phyloP scores from a whole-genome alignment of 1,140 invertebrate species.

The Idris sp. region DNA sequence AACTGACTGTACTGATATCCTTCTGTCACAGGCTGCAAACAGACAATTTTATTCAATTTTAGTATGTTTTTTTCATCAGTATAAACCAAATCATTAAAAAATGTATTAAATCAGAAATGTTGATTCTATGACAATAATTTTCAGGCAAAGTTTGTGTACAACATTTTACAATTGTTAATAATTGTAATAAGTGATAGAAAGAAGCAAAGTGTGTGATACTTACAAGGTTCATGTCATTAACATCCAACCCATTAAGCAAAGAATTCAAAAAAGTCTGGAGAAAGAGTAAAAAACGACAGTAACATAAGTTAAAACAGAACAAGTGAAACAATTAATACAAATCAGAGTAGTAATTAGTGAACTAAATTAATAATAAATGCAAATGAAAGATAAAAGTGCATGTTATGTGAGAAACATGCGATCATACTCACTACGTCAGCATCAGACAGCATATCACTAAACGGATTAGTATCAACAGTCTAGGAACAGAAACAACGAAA shows the following conservation, averaged over 20 bases:
- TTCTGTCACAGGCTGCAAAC: slow-evolving; percentile 78
- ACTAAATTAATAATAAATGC: not conserved
- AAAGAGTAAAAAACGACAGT: slow-evolving; percentile 32
- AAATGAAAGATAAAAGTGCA: slow-evolving; percentile 1
- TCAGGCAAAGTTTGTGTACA: too few species aligned
- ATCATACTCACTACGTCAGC: slow-evolving; percentile 48
- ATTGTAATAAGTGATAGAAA: too few species aligned
- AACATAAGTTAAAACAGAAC: not conserved
- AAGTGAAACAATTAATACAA: too few species aligned
- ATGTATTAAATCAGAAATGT: too few species aligned
- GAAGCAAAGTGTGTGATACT: slow-evolving; percentile 28
- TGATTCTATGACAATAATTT: too few species aligned
- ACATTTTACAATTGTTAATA: too few species aligned
- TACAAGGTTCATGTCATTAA: slow-evolving; percentile 38
- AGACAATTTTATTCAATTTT: slow-evolving; percentile 10
- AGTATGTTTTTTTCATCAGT: too few species aligned
- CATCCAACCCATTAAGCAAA: slow-evolving; percentile 46
- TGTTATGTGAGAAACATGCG: slow-evolving; percentile 20
- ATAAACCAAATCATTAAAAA: too few species aligned
- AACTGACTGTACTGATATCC: slow-evolving; percentile 88
- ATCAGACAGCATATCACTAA: slow-evolving; percentile 41
- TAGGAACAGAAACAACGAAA: slow-evolving; percentile 45
- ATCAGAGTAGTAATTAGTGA: too few species aligned
- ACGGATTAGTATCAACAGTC: slow-evolving; percentile 49
- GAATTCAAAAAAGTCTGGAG: slow-evolving; percentile 51